phyloP scores from a whole-genome alignment of 1,140 invertebrate genomes.

The Sycobia sp. region DNA sequence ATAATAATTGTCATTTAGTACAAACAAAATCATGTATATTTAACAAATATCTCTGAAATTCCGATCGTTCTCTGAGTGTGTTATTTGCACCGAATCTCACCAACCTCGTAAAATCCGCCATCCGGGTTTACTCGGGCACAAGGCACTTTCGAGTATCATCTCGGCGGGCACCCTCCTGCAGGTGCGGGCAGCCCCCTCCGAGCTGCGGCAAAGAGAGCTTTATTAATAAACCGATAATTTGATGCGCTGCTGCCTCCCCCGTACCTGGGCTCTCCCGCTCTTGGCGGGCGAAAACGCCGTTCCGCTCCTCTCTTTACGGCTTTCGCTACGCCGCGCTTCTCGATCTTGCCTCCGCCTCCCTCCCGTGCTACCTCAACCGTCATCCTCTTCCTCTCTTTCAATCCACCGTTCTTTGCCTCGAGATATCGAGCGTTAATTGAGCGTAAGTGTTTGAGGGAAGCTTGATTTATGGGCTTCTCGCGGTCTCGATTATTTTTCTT shows the following conservation, averaged over 20 bases:
- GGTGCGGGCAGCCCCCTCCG: not conserved
- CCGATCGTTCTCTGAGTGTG: no score
- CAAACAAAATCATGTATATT: no score
- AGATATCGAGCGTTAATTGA: not conserved
- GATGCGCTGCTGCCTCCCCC: slow-evolving; percentile 48
- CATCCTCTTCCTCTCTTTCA: slow-evolving; percentile 11
- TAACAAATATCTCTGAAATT: no score
- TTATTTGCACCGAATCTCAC: no score
- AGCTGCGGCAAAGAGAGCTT: slow-evolving; percentile 41
- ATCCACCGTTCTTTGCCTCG: slow-evolving; percentile 6
- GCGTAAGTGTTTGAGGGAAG: not conserved
- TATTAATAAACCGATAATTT: slow-evolving; percentile 59
- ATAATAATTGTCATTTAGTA: no score
- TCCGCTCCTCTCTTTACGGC: no score
- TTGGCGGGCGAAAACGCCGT: slow-evolving; percentile 11
- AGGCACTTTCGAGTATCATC: no score
- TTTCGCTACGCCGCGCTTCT: not conserved
- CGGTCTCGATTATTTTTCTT: no score
- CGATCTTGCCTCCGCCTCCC: not conserved
- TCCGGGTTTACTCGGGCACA: no score
- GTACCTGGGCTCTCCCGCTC: slow-evolving; percentile 39
- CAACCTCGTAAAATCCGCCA: no score
- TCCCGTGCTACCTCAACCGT: not conserved
- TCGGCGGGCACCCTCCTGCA: no score
- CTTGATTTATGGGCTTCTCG: not conserved